Conservation (phyloP, 2,113 vertebrate genomes). For the Chaetorhynchus papuensis region DNA sequence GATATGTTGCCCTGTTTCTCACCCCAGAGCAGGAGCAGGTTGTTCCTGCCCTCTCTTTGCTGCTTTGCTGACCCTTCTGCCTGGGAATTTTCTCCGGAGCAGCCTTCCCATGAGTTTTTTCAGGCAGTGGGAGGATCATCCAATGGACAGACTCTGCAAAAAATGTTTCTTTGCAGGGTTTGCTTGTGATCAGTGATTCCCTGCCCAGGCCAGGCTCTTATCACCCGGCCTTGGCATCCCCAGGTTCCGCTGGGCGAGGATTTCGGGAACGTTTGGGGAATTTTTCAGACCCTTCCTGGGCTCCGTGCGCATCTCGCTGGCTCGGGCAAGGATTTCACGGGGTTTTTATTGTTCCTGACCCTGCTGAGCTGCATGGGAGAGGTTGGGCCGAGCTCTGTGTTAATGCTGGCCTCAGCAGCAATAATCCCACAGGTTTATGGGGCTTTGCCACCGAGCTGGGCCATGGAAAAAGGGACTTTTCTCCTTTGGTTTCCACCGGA, state of each 20-base stretch:
- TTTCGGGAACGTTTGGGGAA: background rate
- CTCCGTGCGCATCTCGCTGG: background rate
- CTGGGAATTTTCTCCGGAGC: background rate
- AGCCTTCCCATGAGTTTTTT: background rate
- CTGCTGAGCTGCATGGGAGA: background rate
- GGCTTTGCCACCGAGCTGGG: background rate
- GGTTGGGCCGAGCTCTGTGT: background rate
- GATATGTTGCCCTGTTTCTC: fast-evolving
- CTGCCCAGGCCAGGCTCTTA: background rate
- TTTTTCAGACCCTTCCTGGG: background rate
- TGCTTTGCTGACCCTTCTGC: background rate
- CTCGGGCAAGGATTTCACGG: background rate
- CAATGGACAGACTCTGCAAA: background rate
- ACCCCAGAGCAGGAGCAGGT: background rate
- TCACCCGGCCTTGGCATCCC: background rate
- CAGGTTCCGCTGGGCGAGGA: background rate
- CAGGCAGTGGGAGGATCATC: background rate
- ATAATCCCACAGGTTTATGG: background rate
- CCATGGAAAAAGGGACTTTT: background rate
- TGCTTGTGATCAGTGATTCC: background rate
- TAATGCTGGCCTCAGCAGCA: background rate
- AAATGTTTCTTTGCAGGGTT: background rate
- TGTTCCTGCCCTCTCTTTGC: background rate
- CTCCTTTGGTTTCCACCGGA: background rate
- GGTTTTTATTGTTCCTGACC: background rate